These are phyloP conservation scores for Ceratotherium simum DNA, from an alignment of 2,113 vertebrate genomes.

Conservation along the genomic window DNA sequence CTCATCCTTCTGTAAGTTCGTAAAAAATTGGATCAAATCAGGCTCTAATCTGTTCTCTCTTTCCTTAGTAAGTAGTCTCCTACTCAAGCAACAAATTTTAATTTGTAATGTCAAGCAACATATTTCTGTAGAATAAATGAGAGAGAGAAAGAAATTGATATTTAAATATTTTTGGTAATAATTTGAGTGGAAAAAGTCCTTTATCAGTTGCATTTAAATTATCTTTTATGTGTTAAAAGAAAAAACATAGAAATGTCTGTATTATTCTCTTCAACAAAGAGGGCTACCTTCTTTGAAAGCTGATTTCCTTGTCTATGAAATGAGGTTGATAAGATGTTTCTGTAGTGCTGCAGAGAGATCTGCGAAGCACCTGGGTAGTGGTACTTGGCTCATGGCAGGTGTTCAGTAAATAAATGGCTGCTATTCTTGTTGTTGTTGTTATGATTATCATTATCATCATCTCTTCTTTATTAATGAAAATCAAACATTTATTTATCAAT, in stretches of 20 bases:
- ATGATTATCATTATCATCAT: background rate
- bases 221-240: conserved; percentile 26
- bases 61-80: conserved; percentile 3
- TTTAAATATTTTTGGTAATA: conserved; percentile 44
- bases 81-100: background rate
- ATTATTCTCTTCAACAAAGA: conserved; percentile 11
- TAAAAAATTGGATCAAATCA: conserved; percentile 64
- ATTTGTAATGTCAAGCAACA: conserved; percentile 2
- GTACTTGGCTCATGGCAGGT: background rate
- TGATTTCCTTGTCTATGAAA: background rate
- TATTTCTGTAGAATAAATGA: background rate
- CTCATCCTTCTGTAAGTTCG: conserved; percentile 94
- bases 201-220: background rate
- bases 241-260: background rate
- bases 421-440: background rate
- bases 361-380: rapidly evolving
- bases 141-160: background rate
- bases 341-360: background rate
- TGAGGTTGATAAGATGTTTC: background rate
- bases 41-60: conserved; percentile 65
- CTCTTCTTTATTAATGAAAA: conserved; percentile 55
- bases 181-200: background rate
- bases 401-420: background rate
- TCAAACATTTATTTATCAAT: background rate
- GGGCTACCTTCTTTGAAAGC: background rate